Percentiles rank a stretch among this genome's conserved stretches.
These are phyloP conservation scores for Oscarella lobularis DNA, from an alignment of 37 sponge, comb jelly and placozoan species.

Conservation along the genomic window DNA sequence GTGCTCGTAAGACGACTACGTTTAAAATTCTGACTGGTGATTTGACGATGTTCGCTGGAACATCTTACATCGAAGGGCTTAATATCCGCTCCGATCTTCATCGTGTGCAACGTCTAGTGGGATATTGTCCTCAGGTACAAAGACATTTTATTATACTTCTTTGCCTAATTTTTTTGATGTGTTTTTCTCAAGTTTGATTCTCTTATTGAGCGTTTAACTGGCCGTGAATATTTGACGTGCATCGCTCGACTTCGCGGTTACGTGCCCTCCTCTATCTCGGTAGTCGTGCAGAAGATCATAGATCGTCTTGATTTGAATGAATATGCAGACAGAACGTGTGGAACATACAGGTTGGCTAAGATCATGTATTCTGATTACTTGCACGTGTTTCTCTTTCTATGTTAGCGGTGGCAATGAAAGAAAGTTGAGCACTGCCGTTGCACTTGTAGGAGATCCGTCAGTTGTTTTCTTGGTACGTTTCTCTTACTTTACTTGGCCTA, in stretches of 20 bases:
- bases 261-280: too few relatives aligned
- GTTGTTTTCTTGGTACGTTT: slow-evolving; percentile 48
- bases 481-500: not conserved
- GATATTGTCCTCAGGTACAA: slow-evolving; percentile 52
- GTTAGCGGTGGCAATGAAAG: slow-evolving; percentile 94
- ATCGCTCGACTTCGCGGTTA: slow-evolving; percentile 75
- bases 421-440: slow-evolving; percentile 35
- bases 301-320: not conserved
- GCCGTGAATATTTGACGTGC: slow-evolving; percentile 72
- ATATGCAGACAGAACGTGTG: slow-evolving; percentile 46
- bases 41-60: slow-evolving; percentile 40
- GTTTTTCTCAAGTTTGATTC: slow-evolving; percentile 64
- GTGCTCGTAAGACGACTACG: slow-evolving; percentile 89
- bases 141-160: not conserved
- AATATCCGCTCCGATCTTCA: slow-evolving; percentile 48
- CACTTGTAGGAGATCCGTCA: slow-evolving; percentile 43
- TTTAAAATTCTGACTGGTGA: slow-evolving; percentile 96
- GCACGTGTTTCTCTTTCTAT: slow-evolving; percentile 35
- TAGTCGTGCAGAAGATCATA: not conserved
- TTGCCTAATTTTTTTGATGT: not conserved
- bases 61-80: slow-evolving; percentile 71
- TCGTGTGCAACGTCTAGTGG: slow-evolving; percentile 55
- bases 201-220: slow-evolving; percentile 68
- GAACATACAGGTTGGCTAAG: slow-evolving; percentile 53
- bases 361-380: slow-evolving; percentile 40